A percentile compares a stretch with the other conserved stretches of the same genome.
phyloP scores from a whole-genome alignment of 2,888 invertebrate species.

The Cerastis leucographa region DNA sequence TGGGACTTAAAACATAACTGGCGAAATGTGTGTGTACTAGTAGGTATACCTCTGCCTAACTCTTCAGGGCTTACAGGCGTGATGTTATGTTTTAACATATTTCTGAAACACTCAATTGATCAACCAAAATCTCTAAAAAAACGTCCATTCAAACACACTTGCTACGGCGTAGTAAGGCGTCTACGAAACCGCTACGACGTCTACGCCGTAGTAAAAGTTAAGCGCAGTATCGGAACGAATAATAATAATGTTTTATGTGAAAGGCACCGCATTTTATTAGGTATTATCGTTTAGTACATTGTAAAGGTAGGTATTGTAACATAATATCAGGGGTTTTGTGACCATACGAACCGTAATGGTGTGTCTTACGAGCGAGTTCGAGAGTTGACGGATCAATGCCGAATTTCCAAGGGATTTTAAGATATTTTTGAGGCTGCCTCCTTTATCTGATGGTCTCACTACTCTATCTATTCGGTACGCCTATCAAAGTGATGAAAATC shows the following conservation, averaged over 20 bases:
- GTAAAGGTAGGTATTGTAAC: constrained; percentile 35
- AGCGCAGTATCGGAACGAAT: constrained; percentile 32
- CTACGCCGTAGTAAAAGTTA: constrained; percentile 54
- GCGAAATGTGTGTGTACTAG: too few relatives aligned
- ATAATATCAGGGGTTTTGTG: constrained; percentile 40
- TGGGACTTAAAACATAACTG: too few relatives aligned
- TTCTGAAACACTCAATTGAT: neutral
- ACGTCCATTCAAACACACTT: neutral
- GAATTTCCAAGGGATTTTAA: constrained; percentile 1
- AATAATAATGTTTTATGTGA: constrained; percentile 37
- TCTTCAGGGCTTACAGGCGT: too few relatives aligned
- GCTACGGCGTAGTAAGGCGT: constrained; percentile 60
- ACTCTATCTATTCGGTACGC: neutral
- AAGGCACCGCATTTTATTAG: constrained; percentile 39
- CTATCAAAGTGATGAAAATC: too few relatives aligned
- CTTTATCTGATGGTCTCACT: neutral
- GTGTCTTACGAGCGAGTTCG: constrained; percentile 9
- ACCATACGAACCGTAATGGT: constrained; percentile 26
- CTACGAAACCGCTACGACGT: constrained; percentile 45
- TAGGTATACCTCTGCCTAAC: too few relatives aligned
- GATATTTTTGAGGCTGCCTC: neutral
- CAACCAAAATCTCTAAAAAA: neutral
- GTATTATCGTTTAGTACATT: constrained; percentile 47
- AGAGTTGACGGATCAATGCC: neutral
- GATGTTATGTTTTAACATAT: too few relatives aligned